These are phyloP conservation scores for Ectemnius cavifrons DNA, from an alignment of 2,888 invertebrate species.

Conservation along the genomic window DNA sequence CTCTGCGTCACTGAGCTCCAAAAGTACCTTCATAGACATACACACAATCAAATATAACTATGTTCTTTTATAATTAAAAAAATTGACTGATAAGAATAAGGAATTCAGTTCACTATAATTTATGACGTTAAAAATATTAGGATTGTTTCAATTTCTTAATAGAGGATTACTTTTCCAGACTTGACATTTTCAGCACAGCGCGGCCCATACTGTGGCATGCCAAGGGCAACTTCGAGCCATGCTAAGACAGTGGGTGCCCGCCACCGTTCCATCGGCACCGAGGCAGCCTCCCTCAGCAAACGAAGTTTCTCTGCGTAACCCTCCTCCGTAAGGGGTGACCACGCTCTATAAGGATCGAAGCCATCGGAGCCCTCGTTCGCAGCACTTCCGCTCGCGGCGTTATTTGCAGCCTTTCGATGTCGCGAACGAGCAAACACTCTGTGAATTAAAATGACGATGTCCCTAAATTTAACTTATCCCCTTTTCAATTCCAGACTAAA, in stretches of 20 bases:
- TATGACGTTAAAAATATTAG: not conserved
- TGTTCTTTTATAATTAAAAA: not conserved
- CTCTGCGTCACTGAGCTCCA: conserved; percentile 94
- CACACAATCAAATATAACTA: not conserved
- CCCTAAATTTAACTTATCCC: too few species aligned
- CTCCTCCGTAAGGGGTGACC: conserved; percentile 85
- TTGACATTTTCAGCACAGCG: conserved; percentile 96
- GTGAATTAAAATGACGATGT: conserved; percentile 8
- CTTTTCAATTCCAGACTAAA: too few species aligned
- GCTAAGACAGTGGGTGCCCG: conserved; percentile 95
- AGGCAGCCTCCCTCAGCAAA: conserved; percentile 89
- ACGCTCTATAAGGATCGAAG: conserved; percentile 80
- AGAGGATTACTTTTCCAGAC: conserved; percentile 89
- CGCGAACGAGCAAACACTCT: conserved; percentile 92
- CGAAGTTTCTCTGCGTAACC: conserved; percentile 88
- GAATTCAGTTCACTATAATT: not conserved
- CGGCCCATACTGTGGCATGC: conserved; percentile 95
- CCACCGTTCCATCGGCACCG: conserved; percentile 93
- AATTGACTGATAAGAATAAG: not conserved
- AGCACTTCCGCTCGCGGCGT: conserved; percentile 80
- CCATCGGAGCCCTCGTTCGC: conserved; percentile 80
- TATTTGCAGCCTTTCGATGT: conserved; percentile 87
- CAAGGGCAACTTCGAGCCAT: conserved; percentile 95
- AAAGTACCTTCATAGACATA: conserved; percentile 84
- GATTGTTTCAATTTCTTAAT: too few species aligned